Base-by-base conservation (phyloP, 2,797 vertebrate genomes). In the Lycodopsis pacificus region DNA sequence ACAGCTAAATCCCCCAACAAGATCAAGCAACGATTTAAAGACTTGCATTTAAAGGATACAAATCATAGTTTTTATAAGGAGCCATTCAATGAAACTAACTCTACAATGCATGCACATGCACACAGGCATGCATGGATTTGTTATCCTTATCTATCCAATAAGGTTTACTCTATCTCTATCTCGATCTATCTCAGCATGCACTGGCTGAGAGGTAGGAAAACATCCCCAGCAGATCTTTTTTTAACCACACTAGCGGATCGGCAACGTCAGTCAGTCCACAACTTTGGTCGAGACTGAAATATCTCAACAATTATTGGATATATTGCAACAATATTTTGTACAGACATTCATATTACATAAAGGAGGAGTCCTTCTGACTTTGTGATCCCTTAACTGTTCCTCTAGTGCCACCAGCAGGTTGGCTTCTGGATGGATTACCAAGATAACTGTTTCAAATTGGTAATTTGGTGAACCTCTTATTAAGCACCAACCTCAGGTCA, bases 21-120 rank as follows among this genome's bases (percentile, higher is more conserved):
- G n/a, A 32, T 49, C 14, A 34, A 49, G 66, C 27, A 40, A 54
- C 58, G 4, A 70, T 30, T 19, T 5, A 3, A n/a, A 51, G n/a
- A 53, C 11, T 12, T 53, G 49, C 12, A 25, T 4, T 53, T 53
- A 3, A 64, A 66, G 19, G 70, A 62, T 46, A 70, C 48, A 40
- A 19, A 25, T 25, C 4, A 54, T 14, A 25, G 22, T 27, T 14
- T 54, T 54, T 27, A 53, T 6, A 14, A 5, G 53, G 20, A 70
- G 8, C 17, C 34, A 40, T 62, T 19, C 53, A 74, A 25, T 44
- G 44, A 56, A 57, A 63, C 71, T 30, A 32, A 71, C 32, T 19
- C 49, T 15, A n/a, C 71, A 42, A 48, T 44, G 20, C 27, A 57
- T 44, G 54, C 61, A 71, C 54, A 57, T 38, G 67, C 51, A 71